Base-by-base conservation (phyloP, 2,113 vertebrate genomes). In the Tricholaema leucomelas region DNA sequence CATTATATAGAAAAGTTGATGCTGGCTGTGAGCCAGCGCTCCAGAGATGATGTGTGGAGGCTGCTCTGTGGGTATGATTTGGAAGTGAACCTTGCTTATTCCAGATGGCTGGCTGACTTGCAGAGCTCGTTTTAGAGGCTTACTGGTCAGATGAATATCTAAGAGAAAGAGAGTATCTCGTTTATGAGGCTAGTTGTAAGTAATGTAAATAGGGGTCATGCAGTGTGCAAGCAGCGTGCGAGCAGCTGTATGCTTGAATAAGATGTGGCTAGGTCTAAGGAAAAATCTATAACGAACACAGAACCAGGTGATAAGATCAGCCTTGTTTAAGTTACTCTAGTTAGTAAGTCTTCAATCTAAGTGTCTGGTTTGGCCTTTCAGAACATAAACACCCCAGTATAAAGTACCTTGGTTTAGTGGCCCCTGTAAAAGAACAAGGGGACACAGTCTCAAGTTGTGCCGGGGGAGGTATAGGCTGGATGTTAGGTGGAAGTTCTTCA, bases 81-180 rank as follows among this genome's bases (percentile, higher is more conserved):
- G 67, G 64, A 93, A 87, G 76, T 30, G 0, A 87, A 73, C 71
- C 86, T 90, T 73, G 35, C 63, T 50, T 94, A 24, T 91, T 92
- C 38, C 74, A 91, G 71, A 19, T 76, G 63, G 59, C 59, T 90
- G 70, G 5, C n/a, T 90, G 69, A 30, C 27, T 85, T 88, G 77
- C 44, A 94, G 58, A 95, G 59, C 54, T 91, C 69, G 10, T 38
- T 86, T 94, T 44, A 86, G 66, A 88, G n/a, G 23, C 25, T 82
- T 76, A 4, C 33, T 88, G 8, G 55, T 82, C 3, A 23, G 71
- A 82, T 63, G 28, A 77, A 13, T 36, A 73, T 46, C 25, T 50
- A 40, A 87, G 78, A 73, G 52, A 76, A 19, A 2, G 18, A 85
- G 64, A 80, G 78, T 44, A 74, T 92, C 56, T 90, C 4, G 20